Conservation (phyloP, 37 sponge, comb jelly and placozoan species). For the Aplysina aerophoba region DNA sequence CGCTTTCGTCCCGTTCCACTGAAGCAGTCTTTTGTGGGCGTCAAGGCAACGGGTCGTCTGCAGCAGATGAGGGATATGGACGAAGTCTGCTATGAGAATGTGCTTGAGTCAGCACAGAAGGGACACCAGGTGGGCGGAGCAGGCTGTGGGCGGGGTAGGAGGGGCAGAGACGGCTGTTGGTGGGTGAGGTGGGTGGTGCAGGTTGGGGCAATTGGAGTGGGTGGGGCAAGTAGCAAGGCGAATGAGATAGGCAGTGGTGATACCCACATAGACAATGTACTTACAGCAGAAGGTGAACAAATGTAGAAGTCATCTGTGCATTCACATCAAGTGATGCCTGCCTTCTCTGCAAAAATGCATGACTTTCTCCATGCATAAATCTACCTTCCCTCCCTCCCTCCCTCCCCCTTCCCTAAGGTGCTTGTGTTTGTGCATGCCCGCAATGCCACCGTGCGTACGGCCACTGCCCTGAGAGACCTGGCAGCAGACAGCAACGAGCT, state of each 20-base stretch:
- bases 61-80: constrained; percentile 91
- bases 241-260: too few species aligned
- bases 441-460: constrained; percentile 94
- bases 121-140: constrained; percentile 81
- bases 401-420: constrained; percentile 61
- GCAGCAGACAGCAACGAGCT: constrained; percentile 61
- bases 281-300: neutral
- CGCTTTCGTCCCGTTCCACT: constrained; percentile 98
- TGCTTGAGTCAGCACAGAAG: constrained; percentile 66
- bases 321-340: neutral
- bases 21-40: constrained; percentile 86
- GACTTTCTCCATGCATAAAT: neutral
- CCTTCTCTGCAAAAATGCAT: neutral
- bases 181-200: too few species aligned
- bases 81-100: constrained; percentile 95
- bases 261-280: too few species aligned
- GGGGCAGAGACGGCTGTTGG: too few species aligned
- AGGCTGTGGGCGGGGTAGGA: neutral
- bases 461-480: constrained; percentile 78
- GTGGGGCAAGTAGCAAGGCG: too few species aligned
- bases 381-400: neutral
- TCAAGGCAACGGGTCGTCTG: constrained; percentile 75
- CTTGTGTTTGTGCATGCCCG: constrained; percentile 99
- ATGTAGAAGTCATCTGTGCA: neutral
- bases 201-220: too few species aligned